Evolutionary conservation across 2,113 vertebrate species (phyloP).

Genomic region (Psettodes erumei): DNA sequence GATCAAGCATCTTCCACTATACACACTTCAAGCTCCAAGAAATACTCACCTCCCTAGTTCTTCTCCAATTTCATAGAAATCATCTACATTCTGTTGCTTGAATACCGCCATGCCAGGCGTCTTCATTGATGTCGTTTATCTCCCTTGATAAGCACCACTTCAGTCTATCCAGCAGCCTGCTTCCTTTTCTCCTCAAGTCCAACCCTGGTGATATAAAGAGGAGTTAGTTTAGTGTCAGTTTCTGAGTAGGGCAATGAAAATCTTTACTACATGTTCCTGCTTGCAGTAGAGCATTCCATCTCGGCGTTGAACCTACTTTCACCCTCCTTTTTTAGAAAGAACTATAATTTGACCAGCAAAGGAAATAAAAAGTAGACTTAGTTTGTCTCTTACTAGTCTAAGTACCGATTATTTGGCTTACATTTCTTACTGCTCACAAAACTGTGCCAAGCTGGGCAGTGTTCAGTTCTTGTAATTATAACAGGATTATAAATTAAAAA

Average conservation of each 20-base stretch:
- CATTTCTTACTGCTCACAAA: not conserved
- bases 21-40: not conserved
- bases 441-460: conserved; percentile 28
- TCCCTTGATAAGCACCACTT: conserved; percentile 38
- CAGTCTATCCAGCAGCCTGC: conserved; percentile 16
- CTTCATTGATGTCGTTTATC: conserved; percentile 84
- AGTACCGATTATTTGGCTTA: conserved; percentile 14
- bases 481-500: conserved; percentile 57
- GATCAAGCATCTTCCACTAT: not conserved
- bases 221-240: conserved; percentile 8
- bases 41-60: conserved; percentile 91
- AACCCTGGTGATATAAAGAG: conserved; percentile 54
- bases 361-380: not conserved
- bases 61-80: conserved; percentile 91
- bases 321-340: not conserved
- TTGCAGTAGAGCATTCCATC: conserved; percentile 62
- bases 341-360: not conserved
- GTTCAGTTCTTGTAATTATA: conserved; percentile 39
- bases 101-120: conserved; percentile 91
- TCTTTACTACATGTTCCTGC: conserved; percentile 63
- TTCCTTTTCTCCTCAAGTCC: conserved; percentile 20
- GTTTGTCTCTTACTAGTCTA: conserved; percentile 12
- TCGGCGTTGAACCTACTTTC: conserved; percentile 46
- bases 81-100: conserved; percentile 95
- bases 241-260: conserved; percentile 39